These are phyloP conservation scores for Gobionotothen gibberifrons DNA, from an alignment of 2,797 vertebrate genomes.

Conservation along the genomic window DNA sequence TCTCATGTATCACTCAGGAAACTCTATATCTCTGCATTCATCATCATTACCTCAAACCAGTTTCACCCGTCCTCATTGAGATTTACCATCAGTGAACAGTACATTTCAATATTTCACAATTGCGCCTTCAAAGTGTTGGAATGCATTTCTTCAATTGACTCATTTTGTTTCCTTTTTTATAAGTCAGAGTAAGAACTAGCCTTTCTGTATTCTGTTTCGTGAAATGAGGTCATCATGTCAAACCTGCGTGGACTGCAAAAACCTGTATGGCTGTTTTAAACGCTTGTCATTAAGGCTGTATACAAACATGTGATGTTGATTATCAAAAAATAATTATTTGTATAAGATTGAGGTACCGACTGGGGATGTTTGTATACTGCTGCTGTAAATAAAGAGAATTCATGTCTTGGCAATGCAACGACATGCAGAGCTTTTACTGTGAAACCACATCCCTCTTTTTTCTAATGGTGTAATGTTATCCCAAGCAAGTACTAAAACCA, in stretches of 20 bases:
- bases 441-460: slow-evolving; percentile 8
- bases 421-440: background rate
- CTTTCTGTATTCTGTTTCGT: too few species aligned
- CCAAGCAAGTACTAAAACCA: background rate
- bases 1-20: slow-evolving; percentile 3
- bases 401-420: too few species aligned
- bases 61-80: background rate
- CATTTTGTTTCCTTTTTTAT: background rate
- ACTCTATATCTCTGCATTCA: background rate
- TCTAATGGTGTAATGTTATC: background rate
- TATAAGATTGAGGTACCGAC: background rate
- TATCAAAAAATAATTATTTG: slow-evolving; percentile 6
- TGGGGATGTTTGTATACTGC: slow-evolving; percentile 30
- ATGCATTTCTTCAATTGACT: background rate
- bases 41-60: slow-evolving; percentile 1
- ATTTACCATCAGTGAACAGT: too few species aligned
- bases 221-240: background rate
- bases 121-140: background rate
- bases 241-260: background rate
- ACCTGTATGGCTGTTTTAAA: slow-evolving; percentile 7
- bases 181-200: background rate
- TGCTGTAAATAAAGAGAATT: slow-evolving; percentile 46
- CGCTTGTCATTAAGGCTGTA: slow-evolving; percentile 1
- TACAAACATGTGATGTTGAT: slow-evolving; percentile 11
- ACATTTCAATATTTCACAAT: background rate